Evolutionary conservation across 2,113 vertebrate species (phyloP).

Genomic region (Propithecus coquereli): DNA sequence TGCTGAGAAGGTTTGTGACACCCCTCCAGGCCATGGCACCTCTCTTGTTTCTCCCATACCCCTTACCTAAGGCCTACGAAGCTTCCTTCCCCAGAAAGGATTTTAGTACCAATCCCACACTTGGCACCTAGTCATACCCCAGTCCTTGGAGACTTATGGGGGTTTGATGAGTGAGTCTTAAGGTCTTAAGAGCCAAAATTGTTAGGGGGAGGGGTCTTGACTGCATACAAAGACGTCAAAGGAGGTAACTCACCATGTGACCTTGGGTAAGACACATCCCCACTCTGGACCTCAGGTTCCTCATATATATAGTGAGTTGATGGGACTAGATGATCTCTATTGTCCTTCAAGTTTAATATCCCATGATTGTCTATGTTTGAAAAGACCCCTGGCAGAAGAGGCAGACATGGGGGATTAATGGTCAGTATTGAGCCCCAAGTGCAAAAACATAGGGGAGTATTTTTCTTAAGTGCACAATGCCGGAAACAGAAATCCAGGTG

Average conservation of each 20-base stretch:
- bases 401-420: constrained; percentile 65
- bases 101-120: background rate
- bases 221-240: constrained; percentile 50
- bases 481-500: background rate
- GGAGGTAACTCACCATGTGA: constrained; percentile 74
- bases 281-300: constrained; percentile 76
- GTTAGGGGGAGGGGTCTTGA: background rate
- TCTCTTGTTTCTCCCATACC: background rate
- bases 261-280: constrained; percentile 74
- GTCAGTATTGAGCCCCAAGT: constrained; percentile 51
- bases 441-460: background rate
- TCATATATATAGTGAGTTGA: constrained; percentile 77
- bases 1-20: background rate
- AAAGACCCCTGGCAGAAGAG: constrained; percentile 77
- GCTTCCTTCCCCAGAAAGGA: background rate
- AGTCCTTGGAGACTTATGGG: background rate
- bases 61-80: background rate
- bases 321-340: constrained; percentile 75
- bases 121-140: background rate
- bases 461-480: background rate
- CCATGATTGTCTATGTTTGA: constrained; percentile 78
- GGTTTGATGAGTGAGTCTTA: background rate
- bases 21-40: background rate
- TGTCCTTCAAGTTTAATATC: constrained; percentile 77
- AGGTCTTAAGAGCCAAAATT: background rate